A percentile compares a stretch with the other conserved stretches of the same genome.
Evolutionary conservation across 2,113 vertebrate species (phyloP).

Genomic region (Jaculus jaculus): DNA sequence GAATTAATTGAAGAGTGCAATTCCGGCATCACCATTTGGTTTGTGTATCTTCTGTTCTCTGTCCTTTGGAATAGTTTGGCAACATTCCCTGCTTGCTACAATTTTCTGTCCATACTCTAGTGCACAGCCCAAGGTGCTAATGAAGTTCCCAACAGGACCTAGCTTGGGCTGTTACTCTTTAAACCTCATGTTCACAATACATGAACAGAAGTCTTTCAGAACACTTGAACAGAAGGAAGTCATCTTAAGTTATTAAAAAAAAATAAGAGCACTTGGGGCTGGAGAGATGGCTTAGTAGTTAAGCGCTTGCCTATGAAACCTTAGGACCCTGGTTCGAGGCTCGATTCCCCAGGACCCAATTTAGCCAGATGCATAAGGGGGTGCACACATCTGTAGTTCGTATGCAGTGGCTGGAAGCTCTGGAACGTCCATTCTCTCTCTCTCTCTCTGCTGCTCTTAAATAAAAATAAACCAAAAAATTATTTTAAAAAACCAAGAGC

Average conservation of each 20-base stretch:
- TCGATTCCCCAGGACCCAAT: no score
- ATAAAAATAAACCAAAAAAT: no score
- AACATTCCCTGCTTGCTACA: neutral
- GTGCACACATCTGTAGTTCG: no score
- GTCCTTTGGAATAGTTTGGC: neutral
- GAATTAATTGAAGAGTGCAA: neutral
- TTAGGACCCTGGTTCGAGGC: no score
- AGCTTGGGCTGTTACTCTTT: neutral
- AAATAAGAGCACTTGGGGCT: neutral
- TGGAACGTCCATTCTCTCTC: no score
- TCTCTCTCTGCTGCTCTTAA: no score
- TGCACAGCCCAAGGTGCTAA: neutral
- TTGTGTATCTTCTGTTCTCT: neutral
- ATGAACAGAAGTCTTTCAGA: neutral
- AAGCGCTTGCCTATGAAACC: no score
- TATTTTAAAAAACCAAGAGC: slow-evolving; percentile 17
- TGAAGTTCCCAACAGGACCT: neutral
- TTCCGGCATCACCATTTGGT: neutral
- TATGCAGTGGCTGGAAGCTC: no score
- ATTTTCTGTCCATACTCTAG: neutral
- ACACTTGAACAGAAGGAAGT: neutral
- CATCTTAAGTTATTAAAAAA: slow-evolving; percentile 53
- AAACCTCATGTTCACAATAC: neutral
- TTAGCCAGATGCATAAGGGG: no score
- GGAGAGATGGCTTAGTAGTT: no score